These are phyloP conservation scores for Sphaerophoria taeniata DNA, from an alignment of 2,888 invertebrate species.

Conservation along the genomic window DNA sequence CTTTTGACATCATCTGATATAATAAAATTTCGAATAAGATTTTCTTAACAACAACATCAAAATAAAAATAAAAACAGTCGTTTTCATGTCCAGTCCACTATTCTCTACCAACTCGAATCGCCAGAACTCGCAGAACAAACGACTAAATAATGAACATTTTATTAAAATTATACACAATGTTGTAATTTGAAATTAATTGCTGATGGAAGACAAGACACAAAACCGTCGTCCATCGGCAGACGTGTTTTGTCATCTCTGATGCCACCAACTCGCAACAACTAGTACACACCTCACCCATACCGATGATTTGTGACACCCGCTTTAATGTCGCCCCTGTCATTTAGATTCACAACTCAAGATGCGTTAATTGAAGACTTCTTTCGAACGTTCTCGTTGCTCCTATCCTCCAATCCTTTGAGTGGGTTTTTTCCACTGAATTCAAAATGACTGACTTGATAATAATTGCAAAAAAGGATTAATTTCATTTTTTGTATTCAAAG, in stretches of 20 bases:
- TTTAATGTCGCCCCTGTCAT: slow-evolving; percentile 35
- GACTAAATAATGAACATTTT: slow-evolving; percentile 41
- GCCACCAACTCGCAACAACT: not conserved
- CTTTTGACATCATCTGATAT: slow-evolving; percentile 71
- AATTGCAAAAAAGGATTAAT: slow-evolving; percentile 67
- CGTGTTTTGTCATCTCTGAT: slow-evolving; percentile 18
- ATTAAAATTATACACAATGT: slow-evolving; percentile 53
- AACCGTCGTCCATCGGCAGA: slow-evolving; percentile 1
- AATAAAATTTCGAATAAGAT: slow-evolving; percentile 25
- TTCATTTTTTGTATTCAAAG: slow-evolving; percentile 46
- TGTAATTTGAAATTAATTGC: slow-evolving; percentile 70
- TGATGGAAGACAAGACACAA: slow-evolving; percentile 24
- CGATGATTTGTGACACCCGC: slow-evolving; percentile 4
- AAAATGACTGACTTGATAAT: slow-evolving; percentile 59
- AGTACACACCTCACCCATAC: not conserved
- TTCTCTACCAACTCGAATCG: not conserved
- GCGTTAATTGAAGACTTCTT: slow-evolving; percentile 59
- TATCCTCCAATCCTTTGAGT: slow-evolving; percentile 56
- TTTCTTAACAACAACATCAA: not conserved
- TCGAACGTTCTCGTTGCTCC: slow-evolving; percentile 41
- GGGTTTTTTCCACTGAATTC: slow-evolving; percentile 48
- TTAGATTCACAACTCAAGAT: slow-evolving; percentile 18
- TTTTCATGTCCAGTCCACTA: slow-evolving; percentile 1
- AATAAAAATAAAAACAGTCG: not conserved
- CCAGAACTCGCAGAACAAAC: not conserved